Conservation (phyloP, 2,888 invertebrate genomes). For the Strigamia transsilvanica region DNA sequence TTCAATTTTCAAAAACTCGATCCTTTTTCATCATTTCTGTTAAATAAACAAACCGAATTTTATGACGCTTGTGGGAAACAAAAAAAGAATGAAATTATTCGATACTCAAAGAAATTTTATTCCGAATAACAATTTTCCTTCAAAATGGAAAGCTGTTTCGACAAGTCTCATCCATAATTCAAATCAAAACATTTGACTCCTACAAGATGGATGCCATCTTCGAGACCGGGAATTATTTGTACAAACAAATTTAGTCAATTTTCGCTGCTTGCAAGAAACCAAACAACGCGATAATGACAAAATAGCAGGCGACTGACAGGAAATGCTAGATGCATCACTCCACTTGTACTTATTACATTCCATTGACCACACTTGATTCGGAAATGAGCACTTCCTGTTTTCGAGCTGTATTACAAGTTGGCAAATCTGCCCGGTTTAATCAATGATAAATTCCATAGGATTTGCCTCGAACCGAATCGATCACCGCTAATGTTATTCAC, state of each 20-base stretch:
- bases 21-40: neutral
- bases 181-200: conserved; percentile 35
- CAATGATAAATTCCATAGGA: conserved; percentile 7
- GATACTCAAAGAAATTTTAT: conserved; percentile 10
- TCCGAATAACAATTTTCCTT: neutral
- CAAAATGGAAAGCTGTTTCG: conserved; percentile 34
- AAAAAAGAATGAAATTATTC: neutral
- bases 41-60: neutral
- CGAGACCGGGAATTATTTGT: neutral
- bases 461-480: conserved; percentile 15
- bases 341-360: neutral
- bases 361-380: neutral
- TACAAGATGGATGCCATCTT: conserved; percentile 11
- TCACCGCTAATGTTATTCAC: conserved; percentile 18
- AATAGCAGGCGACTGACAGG: neutral
- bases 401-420: neutral
- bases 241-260: too few relatives aligned
- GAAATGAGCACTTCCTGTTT: neutral
- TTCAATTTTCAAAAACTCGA: neutral
- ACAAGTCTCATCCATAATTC: conserved; percentile 42
- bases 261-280: neutral
- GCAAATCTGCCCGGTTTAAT: neutral
- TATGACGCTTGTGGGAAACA: neutral
- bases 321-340: neutral
- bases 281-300: neutral